A percentile compares a stretch with the other conserved stretches of the same genome.
Conservation (phyloP, 2,113 vertebrate genomes). For the Gavialis gangeticus region DNA sequence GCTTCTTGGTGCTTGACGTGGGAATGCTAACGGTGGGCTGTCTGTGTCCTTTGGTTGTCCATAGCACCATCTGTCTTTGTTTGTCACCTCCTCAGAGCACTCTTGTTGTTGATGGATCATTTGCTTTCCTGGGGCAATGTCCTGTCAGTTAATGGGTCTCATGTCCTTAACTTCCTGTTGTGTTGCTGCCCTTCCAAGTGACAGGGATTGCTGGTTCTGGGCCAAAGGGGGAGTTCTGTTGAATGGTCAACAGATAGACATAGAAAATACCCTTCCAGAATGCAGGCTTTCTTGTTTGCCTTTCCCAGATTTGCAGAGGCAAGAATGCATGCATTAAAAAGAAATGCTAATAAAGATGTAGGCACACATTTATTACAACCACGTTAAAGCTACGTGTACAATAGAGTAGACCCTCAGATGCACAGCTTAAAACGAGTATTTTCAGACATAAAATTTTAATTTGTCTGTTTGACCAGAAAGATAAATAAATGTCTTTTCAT, state of each 20-base stretch:
- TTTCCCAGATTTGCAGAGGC: background rate
- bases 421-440: background rate
- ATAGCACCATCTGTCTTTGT: background rate
- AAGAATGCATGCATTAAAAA: conserved; percentile 10
- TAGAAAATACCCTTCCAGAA: background rate
- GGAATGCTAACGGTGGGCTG: rapidly evolving
- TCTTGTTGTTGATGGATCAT: rapidly evolving
- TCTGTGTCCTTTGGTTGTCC: background rate
- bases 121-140: rapidly evolving
- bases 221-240: background rate
- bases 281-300: background rate
- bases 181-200: background rate
- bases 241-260: background rate
- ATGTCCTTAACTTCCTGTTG: background rate
- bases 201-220: background rate
- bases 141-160: rapidly evolving
- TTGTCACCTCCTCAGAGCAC: background rate
- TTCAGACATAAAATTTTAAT: background rate
- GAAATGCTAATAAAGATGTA: background rate
- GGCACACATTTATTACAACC: background rate
- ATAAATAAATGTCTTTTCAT: background rate
- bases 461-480: conserved; percentile 38
- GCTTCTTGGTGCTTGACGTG: rapidly evolving
- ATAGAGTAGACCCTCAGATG: background rate
- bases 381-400: background rate